Evolutionary conservation across 2,888 invertebrate species (phyloP).

Genomic region (Phengaris alcon): DNA sequence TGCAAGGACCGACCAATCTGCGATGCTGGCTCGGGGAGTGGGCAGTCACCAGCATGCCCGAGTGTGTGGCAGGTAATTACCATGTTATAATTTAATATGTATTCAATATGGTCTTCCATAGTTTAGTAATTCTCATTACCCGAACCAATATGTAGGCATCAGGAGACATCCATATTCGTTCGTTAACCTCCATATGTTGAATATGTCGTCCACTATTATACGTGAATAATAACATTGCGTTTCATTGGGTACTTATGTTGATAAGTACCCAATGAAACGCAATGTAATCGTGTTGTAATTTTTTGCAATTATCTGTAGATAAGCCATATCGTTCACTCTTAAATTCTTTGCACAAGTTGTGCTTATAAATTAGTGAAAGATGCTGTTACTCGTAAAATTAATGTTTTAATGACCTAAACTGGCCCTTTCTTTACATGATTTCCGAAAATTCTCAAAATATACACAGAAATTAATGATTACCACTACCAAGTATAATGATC

Average conservation of each 20-base stretch:
- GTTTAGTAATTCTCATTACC: not conserved
- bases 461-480: not conserved
- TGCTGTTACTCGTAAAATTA: not conserved
- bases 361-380: not conserved
- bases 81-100: not conserved
- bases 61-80: constrained; percentile 84
- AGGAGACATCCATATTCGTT: not conserved
- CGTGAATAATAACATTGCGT: not conserved
- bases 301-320: not conserved
- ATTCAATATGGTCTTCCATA: not conserved
- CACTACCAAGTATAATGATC: not conserved
- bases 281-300: constrained; percentile 30
- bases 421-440: no score
- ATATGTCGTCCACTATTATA: not conserved
- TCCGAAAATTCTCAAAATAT: no score
- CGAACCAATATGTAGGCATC: not conserved
- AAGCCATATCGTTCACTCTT: not conserved
- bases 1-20: constrained; percentile 85
- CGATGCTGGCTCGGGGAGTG: constrained; percentile 90
- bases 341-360: not conserved
- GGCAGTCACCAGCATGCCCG: constrained; percentile 87
- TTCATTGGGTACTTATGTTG: not conserved
- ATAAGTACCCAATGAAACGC: no score
- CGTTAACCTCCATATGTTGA: not conserved
- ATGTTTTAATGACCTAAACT: no score